Base-by-base conservation (phyloP, 2,113 vertebrate species). In the Labeo catla region DNA sequence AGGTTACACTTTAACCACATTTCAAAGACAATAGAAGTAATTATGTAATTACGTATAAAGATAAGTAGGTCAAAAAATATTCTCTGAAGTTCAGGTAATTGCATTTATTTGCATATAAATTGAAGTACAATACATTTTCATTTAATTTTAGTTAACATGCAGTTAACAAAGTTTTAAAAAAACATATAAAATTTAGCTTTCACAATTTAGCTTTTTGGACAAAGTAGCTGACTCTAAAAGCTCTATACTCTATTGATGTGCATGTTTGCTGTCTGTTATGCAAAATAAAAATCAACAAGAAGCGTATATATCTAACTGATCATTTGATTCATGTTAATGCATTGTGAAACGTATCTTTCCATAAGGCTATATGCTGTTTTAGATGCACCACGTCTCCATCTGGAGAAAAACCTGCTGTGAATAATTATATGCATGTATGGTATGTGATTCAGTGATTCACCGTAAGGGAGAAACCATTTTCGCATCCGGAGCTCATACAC, bases 341-440 rank as follows among this genome's bases (percentile, higher is more conserved):
- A 1, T 66, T 34, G 28, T 15, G 12, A 66, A 66, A 66, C 63
- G 4, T 54, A 66, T 66, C 63, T 66, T 66, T 66, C 63, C 63
- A 34, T n/a, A 34, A 66, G 23, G 63, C 23, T 34, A 13, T 34
- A 66, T 28, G 63, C 12, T 15, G 63, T n/a, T 66, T 15, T 7
- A 34, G 28, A 66, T 16, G 13, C 34, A 39, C 7, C 66, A 68
- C 34, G 16, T 39, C 66, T 68, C 66, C 34, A 68, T 39, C 66
- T 68, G 66, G 34, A 39, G 34, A 8, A 66, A 68, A 68, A 8
- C 34, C 66, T 68, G 66, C 13, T 68, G 7, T 39, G 15, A 15
- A 68, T 39, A 68, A 68, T 68, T 68, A 68, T 16, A 68, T 39
- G 65, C 65, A 68, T 68, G 34, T 68, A 68, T 68, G 15, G 8